A percentile compares a stretch with the other conserved stretches of the same genome.
These are phyloP conservation scores for Malurus alboscapulatus DNA, from an alignment of 2,113 vertebrate species.

Conservation along the genomic window DNA sequence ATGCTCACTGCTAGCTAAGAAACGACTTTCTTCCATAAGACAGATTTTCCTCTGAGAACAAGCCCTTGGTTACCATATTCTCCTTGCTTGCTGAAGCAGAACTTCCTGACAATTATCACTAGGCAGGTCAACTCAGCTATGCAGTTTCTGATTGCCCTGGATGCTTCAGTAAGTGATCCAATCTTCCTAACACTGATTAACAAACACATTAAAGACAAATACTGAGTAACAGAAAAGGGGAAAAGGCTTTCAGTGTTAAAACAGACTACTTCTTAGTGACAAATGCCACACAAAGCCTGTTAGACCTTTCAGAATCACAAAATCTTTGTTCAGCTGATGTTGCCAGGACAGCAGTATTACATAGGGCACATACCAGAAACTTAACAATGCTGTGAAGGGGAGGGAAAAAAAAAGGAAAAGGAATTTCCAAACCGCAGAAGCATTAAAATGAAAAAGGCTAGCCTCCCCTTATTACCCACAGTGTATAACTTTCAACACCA, in stretches of 20 bases:
- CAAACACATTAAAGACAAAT: conserved; percentile 6
- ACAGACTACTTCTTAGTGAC: not conserved
- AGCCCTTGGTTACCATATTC: conserved; percentile 18
- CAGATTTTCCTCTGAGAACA: not conserved
- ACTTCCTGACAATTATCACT: conserved; percentile 45
- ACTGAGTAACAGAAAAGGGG: not conserved
- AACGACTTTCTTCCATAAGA: not conserved
- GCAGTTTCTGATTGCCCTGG: conserved; percentile 13
- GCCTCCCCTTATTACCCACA: not conserved
- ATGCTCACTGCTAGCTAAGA: not conserved
- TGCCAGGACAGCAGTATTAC: conserved; percentile 4
- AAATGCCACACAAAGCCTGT: conserved; percentile 3
- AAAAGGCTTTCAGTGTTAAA: not conserved
- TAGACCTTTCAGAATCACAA: conserved; percentile 11
- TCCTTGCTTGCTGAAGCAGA: conserved; percentile 51
- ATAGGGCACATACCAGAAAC: not conserved
- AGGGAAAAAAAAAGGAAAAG: not conserved
- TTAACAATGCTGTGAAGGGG: not conserved
- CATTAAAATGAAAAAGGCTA: not conserved
- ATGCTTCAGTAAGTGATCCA: conserved; percentile 30
- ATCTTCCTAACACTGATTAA: not conserved
- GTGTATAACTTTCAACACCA: not conserved
- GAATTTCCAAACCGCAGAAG: not conserved
- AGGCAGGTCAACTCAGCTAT: conserved; percentile 34
- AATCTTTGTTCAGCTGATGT: not conserved